Conservation (phyloP, 2,113 vertebrate genomes). For the Chaenocephalus aceratus region DNA sequence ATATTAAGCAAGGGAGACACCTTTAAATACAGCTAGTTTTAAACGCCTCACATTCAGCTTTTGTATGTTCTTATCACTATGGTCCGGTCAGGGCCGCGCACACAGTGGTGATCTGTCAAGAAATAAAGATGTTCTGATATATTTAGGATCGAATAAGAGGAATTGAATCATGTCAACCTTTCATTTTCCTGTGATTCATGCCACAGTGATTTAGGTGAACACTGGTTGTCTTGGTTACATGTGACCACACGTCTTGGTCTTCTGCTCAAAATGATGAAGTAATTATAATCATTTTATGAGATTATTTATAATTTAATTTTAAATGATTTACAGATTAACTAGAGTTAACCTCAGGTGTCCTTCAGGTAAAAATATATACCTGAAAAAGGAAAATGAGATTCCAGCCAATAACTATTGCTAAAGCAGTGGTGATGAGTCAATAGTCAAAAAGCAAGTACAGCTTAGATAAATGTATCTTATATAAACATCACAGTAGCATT, state of each 20-base stretch:
- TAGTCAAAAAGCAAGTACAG: neutral
- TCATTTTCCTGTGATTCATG: neutral
- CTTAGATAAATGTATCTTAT: no score
- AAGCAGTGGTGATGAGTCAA: neutral
- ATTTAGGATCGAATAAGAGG: neutral
- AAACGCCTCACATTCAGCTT: neutral
- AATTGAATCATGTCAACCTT: neutral
- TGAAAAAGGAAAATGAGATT: neutral
- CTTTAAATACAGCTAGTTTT: neutral
- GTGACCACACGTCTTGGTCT: neutral
- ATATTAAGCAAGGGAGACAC: neutral
- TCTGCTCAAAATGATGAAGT: neutral
- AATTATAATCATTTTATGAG: no score
- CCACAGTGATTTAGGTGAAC: neutral
- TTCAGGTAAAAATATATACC: neutral
- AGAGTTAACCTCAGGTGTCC: no score
- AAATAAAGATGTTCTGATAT: neutral
- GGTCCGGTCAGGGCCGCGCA: no score
- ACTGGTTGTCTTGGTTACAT: constrained; percentile 10
- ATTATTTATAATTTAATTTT: no score
- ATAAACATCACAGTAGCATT: no score
- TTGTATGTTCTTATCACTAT: neutral
- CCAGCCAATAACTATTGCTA: no score
- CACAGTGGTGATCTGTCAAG: neutral
- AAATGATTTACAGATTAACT: no score